phyloP scores from a whole-genome alignment of 2,888 invertebrate species.

The Spatulosminthurus flaviceps region DNA sequence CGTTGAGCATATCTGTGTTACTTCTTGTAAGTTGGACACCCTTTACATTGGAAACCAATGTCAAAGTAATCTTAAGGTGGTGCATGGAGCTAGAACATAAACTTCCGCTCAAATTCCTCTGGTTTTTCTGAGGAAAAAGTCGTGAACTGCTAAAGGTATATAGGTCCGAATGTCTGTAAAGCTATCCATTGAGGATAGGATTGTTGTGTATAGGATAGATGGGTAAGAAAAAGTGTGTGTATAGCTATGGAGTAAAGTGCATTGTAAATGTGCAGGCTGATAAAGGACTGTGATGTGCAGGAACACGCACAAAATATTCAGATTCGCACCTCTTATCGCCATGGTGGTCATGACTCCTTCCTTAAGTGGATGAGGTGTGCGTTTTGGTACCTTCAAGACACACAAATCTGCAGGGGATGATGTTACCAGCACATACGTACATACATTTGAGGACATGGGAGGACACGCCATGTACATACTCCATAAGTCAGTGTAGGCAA shows the following conservation, averaged over 20 bases:
- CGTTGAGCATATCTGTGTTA: too few relatives aligned
- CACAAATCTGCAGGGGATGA: neutral
- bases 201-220: too few relatives aligned
- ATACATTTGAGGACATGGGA: neutral
- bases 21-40: too few relatives aligned
- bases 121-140: too few relatives aligned
- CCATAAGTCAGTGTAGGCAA: neutral
- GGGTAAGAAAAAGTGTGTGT: too few relatives aligned
- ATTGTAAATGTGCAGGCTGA: neutral
- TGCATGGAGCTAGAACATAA: too few relatives aligned
- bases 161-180: too few relatives aligned
- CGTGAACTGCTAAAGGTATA: too few relatives aligned
- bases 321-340: constrained; percentile 20
- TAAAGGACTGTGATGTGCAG: neutral
- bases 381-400: neutral
- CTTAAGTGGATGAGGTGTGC: neutral
- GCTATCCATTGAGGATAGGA: too few relatives aligned
- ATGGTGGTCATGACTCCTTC: constrained; percentile 9
- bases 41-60: too few relatives aligned
- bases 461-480: neutral
- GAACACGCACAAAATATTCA: constrained; percentile 12
- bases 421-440: neutral
- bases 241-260: neutral
- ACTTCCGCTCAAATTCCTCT: too few relatives aligned
- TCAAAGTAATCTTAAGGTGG: too few relatives aligned